Conservation (phyloP, 1,140 invertebrate genomes). For the Dendrolimus punctatus region DNA sequence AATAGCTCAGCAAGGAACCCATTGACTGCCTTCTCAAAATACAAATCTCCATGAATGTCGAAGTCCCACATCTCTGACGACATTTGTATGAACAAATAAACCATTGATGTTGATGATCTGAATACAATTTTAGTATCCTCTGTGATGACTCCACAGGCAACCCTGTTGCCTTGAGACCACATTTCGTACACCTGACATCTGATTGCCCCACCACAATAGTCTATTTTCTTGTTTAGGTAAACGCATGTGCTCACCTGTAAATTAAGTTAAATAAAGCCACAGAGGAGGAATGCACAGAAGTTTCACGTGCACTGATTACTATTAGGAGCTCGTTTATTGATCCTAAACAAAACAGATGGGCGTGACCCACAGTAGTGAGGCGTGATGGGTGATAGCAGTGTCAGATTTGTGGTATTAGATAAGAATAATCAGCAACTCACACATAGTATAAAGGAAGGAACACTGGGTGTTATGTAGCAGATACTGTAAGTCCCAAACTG, state of each 20-base stretch:
- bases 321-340: too few relatives aligned
- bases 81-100: constrained; percentile 98
- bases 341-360: too few relatives aligned
- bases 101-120: constrained; percentile 96
- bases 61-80: constrained; percentile 99
- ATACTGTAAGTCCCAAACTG: too few relatives aligned
- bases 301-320: too few relatives aligned
- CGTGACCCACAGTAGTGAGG: too few relatives aligned
- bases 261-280: constrained; percentile 4
- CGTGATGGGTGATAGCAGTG: too few relatives aligned
- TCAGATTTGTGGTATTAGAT: too few relatives aligned
- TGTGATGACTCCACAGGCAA: constrained; percentile 95
- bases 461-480: too few relatives aligned
- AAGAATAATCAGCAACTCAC: too few relatives aligned
- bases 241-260: constrained; percentile 91
- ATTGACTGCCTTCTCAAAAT: constrained; percentile 97
- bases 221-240: constrained; percentile 96
- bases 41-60: constrained; percentile 98
- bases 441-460: too few relatives aligned
- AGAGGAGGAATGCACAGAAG: too few relatives aligned
- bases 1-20: constrained; percentile 98
- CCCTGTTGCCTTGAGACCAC: constrained; percentile 96
- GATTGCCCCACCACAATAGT: constrained; percentile 88
- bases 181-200: constrained; percentile 88
- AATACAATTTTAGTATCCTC: constrained; percentile 98